These are phyloP conservation scores for Ligdia adustata DNA, from an alignment of 2,888 invertebrate species.

Conservation along the genomic window DNA sequence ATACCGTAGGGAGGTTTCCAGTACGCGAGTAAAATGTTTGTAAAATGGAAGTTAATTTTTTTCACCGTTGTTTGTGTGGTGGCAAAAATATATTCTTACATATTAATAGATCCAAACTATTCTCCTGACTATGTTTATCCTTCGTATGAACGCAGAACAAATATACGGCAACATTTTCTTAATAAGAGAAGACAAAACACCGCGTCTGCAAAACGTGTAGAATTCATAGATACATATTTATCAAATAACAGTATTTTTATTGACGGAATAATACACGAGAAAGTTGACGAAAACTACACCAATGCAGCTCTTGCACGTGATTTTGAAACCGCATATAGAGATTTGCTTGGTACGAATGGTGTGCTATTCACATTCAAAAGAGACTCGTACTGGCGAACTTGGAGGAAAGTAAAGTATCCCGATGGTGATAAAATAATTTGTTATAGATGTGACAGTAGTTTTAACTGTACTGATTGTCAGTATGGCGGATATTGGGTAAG, in stretches of 20 bases:
- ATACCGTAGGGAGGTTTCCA: neutral
- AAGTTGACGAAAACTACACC: constrained; percentile 22
- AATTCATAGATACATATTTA: constrained; percentile 27
- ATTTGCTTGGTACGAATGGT: constrained; percentile 53
- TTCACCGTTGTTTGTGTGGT: constrained; percentile 2
- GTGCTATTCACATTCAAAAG: constrained; percentile 59
- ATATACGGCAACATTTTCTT: constrained; percentile 41
- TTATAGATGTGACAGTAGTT: constrained; percentile 53
- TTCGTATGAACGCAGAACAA: constrained; percentile 5
- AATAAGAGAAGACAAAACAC: constrained; percentile 35
- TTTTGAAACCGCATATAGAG: constrained; percentile 52
- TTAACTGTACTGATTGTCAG: constrained; percentile 43
- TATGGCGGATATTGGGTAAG: constrained; percentile 61
- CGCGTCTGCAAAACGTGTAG: constrained; percentile 24
- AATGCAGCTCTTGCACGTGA: constrained; percentile 30
- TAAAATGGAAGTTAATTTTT: constrained; percentile 5
- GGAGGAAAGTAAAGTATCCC: constrained; percentile 49
- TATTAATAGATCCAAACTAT: constrained; percentile 10
- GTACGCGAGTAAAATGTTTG: constrained; percentile 11
- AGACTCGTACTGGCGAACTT: constrained; percentile 62
- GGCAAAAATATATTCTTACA: constrained; percentile 6
- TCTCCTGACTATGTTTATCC: constrained; percentile 22
- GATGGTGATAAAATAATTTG: constrained; percentile 41
- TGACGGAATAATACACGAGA: constrained; percentile 50
- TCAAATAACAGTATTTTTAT: constrained; percentile 42